Conservation (phyloP, 2,113 vertebrate genomes). For the Zapus hudsonius region DNA sequence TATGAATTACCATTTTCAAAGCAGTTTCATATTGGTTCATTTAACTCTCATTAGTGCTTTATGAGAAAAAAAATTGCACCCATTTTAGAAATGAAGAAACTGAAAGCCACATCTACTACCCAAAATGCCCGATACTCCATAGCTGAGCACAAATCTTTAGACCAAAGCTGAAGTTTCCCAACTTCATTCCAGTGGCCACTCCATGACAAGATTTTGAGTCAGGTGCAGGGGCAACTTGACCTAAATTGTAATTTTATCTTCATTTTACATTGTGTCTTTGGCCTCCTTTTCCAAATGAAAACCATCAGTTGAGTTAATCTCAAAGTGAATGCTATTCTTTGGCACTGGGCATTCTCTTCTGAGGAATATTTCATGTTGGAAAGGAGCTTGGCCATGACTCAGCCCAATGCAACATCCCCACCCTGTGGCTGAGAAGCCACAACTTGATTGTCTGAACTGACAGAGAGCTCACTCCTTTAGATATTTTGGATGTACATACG, state of each 20-base stretch:
- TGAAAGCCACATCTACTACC: not conserved
- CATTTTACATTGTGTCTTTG: conserved; percentile 53
- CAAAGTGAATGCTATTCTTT: conserved; percentile 43
- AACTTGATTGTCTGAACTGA: not conserved
- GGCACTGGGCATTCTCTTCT: conserved; percentile 25
- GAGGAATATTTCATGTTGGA: not conserved
- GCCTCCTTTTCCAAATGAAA: conserved; percentile 63
- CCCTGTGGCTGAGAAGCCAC: conserved; percentile 32
- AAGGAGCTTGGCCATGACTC: not conserved
- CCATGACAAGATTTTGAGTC: not conserved
- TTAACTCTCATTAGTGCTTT: conserved; percentile 60
- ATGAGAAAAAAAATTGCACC: not conserved
- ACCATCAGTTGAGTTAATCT: conserved; percentile 34
- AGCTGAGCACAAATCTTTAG: not conserved
- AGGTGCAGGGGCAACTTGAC: not conserved
- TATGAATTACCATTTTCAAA: conserved; percentile 59
- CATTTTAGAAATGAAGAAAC: conserved; percentile 56
- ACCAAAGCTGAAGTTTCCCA: not conserved
- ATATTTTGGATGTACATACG: accelerated
- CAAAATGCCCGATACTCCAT: too few species aligned
- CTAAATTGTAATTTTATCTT: conserved; percentile 53
- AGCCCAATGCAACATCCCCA: conserved; percentile 51
- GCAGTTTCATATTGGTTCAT: conserved; percentile 66
- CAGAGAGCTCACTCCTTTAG: not conserved
- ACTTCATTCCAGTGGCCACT: not conserved